phyloP scores from a whole-genome alignment of 2,113 vertebrate species.

The Nyctereutes procyonoides region DNA sequence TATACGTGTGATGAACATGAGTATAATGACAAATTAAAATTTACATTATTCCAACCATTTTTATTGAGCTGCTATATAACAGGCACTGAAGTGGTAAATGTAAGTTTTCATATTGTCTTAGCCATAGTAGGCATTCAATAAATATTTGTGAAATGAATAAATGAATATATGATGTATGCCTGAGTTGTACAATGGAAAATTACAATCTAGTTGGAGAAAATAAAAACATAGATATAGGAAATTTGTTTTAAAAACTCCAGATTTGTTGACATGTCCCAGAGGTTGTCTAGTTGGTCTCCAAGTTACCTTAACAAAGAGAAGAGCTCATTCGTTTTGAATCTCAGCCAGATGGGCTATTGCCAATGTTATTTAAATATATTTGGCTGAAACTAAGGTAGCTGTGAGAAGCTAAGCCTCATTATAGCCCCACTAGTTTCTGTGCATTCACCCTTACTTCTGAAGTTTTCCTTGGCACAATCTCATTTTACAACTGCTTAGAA shows the following conservation, averaged over 20 bases:
- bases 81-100: background rate
- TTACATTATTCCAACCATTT: background rate
- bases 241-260: background rate
- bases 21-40: background rate
- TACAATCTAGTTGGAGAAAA: background rate
- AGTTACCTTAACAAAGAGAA: constrained; percentile 44
- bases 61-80: background rate
- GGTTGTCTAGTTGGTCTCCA: constrained; percentile 3
- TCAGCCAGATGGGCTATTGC: constrained; percentile 12
- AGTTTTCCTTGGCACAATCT: constrained; percentile 11
- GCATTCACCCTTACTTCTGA: background rate
- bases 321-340: constrained; percentile 44
- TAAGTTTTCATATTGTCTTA: constrained; percentile 14
- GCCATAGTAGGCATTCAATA: background rate
- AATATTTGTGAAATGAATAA: constrained; percentile 26
- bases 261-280: background rate
- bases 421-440: constrained; percentile 10
- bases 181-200: background rate
- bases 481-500: background rate
- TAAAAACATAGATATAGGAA: background rate
- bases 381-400: constrained; percentile 17
- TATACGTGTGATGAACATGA: background rate
- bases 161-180: background rate
- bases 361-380: constrained; percentile 21
- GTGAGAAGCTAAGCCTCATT: constrained; percentile 29